phyloP scores from a whole-genome alignment of 2,797 vertebrate genomes.

The Labeo calbasu region DNA sequence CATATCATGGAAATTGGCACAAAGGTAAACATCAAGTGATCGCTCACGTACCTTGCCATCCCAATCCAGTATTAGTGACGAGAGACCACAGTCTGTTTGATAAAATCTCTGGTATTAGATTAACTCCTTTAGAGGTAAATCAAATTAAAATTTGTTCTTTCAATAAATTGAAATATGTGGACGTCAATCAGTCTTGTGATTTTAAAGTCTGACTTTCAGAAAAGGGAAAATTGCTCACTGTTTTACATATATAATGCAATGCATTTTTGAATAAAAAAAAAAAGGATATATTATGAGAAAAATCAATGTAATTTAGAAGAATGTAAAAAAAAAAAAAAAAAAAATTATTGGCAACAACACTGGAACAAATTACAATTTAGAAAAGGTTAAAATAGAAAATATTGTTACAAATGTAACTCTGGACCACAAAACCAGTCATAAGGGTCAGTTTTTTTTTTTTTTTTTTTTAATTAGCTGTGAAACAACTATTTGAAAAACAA shows the following conservation, averaged over 20 bases:
- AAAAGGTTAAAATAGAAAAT: neutral
- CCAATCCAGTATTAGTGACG: neutral
- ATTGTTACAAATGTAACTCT: no score
- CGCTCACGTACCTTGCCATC: neutral
- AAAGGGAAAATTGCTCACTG: neutral
- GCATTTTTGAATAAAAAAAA: neutral
- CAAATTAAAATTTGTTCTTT: neutral
- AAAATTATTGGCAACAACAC: no score
- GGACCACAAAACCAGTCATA: no score
- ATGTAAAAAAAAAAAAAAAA: no score
- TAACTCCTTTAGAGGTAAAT: neutral
- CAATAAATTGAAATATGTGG: neutral
- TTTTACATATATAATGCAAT: neutral
- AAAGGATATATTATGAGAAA: neutral
- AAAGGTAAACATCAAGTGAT: neutral
- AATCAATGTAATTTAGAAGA: no score
- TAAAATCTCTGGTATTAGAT: conserved; percentile 16
- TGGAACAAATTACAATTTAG: neutral
- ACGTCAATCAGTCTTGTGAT: conserved; percentile 30
- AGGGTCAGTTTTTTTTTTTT: no score
- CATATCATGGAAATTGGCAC: neutral
- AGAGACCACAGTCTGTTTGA: neutral
- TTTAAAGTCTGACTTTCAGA: conserved; percentile 4
- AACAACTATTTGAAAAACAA: no score
- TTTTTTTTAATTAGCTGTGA: no score